A percentile compares a stretch with the other conserved stretches of the same genome.
Evolutionary conservation across 2,113 vertebrate species (phyloP).

Genomic region (Dolichotis patagonum): DNA sequence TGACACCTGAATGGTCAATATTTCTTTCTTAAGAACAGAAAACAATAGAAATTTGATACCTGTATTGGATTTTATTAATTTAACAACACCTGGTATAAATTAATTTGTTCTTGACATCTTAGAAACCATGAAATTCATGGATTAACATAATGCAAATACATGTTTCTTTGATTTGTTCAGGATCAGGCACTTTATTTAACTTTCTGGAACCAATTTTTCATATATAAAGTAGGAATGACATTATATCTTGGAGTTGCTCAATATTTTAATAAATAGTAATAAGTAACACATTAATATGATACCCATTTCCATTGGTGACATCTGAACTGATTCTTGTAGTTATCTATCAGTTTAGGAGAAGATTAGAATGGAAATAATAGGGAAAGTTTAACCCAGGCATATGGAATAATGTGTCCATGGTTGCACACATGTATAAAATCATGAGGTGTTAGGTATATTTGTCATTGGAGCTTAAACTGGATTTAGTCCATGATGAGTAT

Average conservation of each 20-base stretch:
- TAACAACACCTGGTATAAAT: background rate
- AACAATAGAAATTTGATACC: background rate
- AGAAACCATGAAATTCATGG: slow-evolving; percentile 10
- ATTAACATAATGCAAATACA: background rate
- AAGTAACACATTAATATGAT: background rate
- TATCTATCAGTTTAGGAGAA: background rate
- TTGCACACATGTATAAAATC: background rate
- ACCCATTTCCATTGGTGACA: background rate
- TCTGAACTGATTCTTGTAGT: background rate
- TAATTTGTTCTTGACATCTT: background rate
- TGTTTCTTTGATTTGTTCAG: slow-evolving; percentile 19
- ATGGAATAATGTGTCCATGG: background rate
- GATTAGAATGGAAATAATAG: background rate
- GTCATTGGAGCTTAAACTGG: background rate
- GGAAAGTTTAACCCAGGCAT: background rate
- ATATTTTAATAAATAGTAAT: slow-evolving; percentile 6
- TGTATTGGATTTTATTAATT: background rate
- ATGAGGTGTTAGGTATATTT: too few species aligned
- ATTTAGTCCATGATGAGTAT: background rate
- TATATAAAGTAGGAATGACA: background rate
- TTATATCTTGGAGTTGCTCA: background rate
- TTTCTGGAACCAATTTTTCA: background rate
- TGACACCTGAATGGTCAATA: background rate
- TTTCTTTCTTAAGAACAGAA: slow-evolving; percentile 19
- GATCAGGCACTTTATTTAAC: background rate